Conservation (phyloP, 2,888 invertebrate genomes). For the Eledona agricola region DNA sequence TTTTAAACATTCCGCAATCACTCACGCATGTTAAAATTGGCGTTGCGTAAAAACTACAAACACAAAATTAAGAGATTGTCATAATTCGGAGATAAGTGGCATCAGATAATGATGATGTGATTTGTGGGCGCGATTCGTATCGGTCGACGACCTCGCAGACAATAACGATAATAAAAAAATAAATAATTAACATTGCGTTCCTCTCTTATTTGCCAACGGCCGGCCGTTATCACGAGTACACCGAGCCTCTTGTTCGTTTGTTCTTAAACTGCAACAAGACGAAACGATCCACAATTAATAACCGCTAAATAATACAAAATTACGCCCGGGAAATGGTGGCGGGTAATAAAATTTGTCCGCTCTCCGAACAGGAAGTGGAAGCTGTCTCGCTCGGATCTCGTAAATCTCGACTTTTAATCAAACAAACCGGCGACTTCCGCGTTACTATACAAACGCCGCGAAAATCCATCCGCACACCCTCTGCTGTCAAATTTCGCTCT, state of each 20-base stretch:
- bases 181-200: constrained; percentile 24
- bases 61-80: constrained; percentile 2
- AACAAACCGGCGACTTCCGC: constrained; percentile 35
- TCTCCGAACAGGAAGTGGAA: constrained; percentile 21
- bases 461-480: constrained; percentile 12
- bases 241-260: constrained; percentile 10
- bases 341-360: constrained; percentile 28
- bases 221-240: constrained; percentile 10
- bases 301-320: constrained; percentile 29
- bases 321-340: constrained; percentile 15
- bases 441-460: constrained; percentile 53
- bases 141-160: constrained; percentile 22
- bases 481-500: constrained; percentile 1
- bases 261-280: constrained; percentile 6
- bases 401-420: constrained; percentile 38
- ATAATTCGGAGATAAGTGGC: constrained; percentile 17
- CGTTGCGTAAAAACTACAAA: constrained; percentile 6
- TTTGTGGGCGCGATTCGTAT: constrained; percentile 16
- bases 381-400: constrained; percentile 25
- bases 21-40: not conserved
- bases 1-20: no score
- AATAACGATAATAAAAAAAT: constrained; percentile 26
- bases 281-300: constrained; percentile 26
- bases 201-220: constrained; percentile 18
- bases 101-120: constrained; percentile 21